These are phyloP conservation scores for Stenodema calcarata DNA, from an alignment of 2,888 invertebrate species.

Conservation along the genomic window DNA sequence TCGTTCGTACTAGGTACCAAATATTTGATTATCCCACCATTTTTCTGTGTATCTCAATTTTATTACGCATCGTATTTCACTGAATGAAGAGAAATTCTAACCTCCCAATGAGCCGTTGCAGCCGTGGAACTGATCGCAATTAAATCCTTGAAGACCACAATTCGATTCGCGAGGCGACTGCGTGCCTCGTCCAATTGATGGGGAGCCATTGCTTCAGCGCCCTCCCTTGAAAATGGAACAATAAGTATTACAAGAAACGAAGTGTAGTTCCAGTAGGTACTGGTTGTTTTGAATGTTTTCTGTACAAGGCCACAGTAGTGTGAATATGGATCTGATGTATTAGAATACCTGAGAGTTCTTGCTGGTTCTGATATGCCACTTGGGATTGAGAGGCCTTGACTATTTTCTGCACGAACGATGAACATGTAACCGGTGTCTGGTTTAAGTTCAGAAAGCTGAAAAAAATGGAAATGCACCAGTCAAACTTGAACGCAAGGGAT, in stretches of 20 bases:
- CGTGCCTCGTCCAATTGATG: conserved; percentile 77
- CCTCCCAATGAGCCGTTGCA: conserved; percentile 81
- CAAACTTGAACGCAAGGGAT: too few relatives aligned
- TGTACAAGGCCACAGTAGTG: too few relatives aligned
- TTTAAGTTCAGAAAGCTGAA: conserved; percentile 70
- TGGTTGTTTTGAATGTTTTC: too few relatives aligned
- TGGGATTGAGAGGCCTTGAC: conserved; percentile 82
- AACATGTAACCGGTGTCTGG: conserved; percentile 85
- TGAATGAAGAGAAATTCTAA: conserved; percentile 59
- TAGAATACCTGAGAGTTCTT: conserved; percentile 69
- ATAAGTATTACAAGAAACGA: too few relatives aligned
- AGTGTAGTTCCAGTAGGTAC: too few relatives aligned
- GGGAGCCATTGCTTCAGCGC: conserved; percentile 68
- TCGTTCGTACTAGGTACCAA: too few relatives aligned
- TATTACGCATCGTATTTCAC: too few relatives aligned
- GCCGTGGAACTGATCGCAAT: conserved; percentile 77
- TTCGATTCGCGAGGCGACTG: conserved; percentile 77
- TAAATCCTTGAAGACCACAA: conserved; percentile 73
- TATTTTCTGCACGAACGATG: conserved; percentile 83
- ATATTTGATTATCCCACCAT: too few relatives aligned
- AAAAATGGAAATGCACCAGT: not conserved
- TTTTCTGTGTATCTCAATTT: too few relatives aligned
- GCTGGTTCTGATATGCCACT: conserved; percentile 78
- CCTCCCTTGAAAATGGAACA: conserved; percentile 36
- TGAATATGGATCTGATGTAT: too few relatives aligned